Evolutionary conservation across 2,888 invertebrate genomes (phyloP).

Genomic region (Herminia tarsipennalis): DNA sequence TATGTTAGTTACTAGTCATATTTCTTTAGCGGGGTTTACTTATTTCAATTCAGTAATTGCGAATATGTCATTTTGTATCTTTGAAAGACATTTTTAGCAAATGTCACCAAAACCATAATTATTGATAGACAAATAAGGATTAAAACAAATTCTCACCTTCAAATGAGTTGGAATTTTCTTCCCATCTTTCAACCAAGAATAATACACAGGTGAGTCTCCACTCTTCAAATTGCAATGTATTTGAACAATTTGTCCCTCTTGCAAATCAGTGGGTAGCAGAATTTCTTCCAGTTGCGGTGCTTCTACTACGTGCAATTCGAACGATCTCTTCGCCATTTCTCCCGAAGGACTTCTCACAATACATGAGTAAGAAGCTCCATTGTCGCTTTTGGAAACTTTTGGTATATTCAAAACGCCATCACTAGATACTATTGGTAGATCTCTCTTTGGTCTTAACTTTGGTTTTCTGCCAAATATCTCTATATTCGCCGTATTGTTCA

Average conservation of each 20-base stretch:
- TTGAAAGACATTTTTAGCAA: no score
- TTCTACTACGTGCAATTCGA: constrained; percentile 89
- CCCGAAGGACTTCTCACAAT: constrained; percentile 91
- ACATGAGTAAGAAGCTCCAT: constrained; percentile 92
- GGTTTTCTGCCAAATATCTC: constrained; percentile 81
- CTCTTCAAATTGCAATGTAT: constrained; percentile 92
- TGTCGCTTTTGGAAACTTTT: constrained; percentile 87
- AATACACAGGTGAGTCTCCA: constrained; percentile 90
- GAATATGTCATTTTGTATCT: no score
- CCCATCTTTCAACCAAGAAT: constrained; percentile 89
- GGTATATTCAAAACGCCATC: constrained; percentile 86
- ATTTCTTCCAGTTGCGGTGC: constrained; percentile 94
- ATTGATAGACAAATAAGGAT: neutral
- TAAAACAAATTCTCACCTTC: constrained; percentile 84
- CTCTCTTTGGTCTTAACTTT: constrained; percentile 76
- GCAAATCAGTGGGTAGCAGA: constrained; percentile 90
- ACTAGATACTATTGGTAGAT: constrained; percentile 55
- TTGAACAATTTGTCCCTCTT: constrained; percentile 93
- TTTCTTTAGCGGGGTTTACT: no score
- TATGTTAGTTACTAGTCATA: no score
- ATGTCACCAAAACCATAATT: no score
- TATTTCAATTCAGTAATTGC: no score
- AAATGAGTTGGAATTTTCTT: constrained; percentile 87
- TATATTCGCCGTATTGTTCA: constrained; percentile 64
- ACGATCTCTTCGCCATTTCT: constrained; percentile 90